phyloP scores from a whole-genome alignment of 2,797 vertebrate genomes.

The Cossypha dichroa region DNA sequence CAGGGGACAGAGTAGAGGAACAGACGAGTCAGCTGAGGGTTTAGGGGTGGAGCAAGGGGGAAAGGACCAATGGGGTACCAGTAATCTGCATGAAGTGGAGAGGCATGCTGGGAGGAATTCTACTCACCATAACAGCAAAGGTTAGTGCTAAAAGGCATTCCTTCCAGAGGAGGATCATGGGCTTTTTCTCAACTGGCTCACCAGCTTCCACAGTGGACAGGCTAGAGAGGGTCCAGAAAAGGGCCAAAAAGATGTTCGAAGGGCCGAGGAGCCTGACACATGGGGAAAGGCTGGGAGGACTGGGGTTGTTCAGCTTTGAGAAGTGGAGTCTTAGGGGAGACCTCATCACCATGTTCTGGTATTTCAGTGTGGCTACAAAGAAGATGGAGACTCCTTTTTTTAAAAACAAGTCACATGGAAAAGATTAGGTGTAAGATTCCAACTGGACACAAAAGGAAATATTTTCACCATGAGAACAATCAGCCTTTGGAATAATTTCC shows the following conservation, averaged over 20 bases:
- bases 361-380: neutral
- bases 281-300: neutral
- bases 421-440: neutral
- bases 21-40: no score
- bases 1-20: no score
- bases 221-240: neutral
- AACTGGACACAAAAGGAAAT: neutral
- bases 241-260: neutral
- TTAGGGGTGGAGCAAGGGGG: no score
- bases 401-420: neutral
- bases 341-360: neutral
- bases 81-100: no score
- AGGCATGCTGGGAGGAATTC: no score
- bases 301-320: neutral
- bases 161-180: no score
- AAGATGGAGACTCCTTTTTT: neutral
- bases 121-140: no score
- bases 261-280: rapidly evolving
- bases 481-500: neutral
- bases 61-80: no score
- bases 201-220: no score
- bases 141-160: no score
- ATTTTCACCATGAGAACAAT: neutral
- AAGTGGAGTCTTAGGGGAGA: neutral
- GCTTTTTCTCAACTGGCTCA: no score